These are phyloP conservation scores for Passer montanus DNA, from an alignment of 2,113 vertebrate genomes.

Conservation along the genomic window DNA sequence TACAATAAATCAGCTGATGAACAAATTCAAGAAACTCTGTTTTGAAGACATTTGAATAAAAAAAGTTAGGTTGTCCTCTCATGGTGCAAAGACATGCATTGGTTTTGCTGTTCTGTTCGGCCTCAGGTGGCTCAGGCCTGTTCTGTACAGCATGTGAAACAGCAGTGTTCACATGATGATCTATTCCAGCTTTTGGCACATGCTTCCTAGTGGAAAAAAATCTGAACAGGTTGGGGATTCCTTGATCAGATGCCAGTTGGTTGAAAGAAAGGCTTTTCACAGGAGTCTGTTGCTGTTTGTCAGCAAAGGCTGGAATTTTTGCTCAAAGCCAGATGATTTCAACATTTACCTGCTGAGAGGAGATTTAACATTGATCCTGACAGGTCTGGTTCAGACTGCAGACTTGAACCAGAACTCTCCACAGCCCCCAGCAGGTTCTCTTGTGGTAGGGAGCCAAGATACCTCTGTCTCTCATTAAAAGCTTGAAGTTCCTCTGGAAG, in stretches of 20 bases:
- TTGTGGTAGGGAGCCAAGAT: neutral
- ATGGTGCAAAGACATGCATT: neutral
- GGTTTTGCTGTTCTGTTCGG: neutral
- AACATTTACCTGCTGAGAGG: neutral
- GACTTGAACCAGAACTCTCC: neutral
- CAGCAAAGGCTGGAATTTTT: constrained; percentile 8
- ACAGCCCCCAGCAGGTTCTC: neutral
- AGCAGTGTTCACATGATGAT: neutral
- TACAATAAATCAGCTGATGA: neutral
- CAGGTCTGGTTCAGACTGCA: neutral
- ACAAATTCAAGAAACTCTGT: neutral
- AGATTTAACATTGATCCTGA: neutral
- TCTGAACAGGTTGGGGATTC: constrained; percentile 9
- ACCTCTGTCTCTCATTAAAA: neutral
- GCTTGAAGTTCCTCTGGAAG: neutral
- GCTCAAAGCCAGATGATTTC: neutral
- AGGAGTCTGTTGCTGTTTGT: constrained; percentile 7
- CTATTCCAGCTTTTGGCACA: neutral
- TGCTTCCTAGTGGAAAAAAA: neutral
- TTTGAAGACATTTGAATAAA: neutral
- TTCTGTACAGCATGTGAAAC: neutral
- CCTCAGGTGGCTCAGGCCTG: neutral
- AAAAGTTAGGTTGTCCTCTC: neutral
- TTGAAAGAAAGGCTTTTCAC: neutral
- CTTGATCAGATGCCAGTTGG: constrained; percentile 17